These are phyloP conservation scores for Pseudolaguvia tuberculata DNA, from an alignment of 2,113 vertebrate genomes.

Conservation along the genomic window DNA sequence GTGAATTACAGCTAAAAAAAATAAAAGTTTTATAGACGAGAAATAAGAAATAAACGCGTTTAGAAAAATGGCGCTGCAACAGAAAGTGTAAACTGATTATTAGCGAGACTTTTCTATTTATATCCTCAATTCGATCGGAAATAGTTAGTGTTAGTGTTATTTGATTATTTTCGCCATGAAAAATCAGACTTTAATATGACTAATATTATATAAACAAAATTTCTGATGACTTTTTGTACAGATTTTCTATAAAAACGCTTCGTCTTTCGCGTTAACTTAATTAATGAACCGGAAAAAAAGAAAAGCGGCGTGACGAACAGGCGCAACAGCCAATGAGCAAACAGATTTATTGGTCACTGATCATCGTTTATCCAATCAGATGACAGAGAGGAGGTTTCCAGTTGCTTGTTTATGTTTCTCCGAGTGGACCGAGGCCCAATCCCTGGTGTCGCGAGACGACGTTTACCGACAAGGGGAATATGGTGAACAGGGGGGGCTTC, in stretches of 20 bases:
- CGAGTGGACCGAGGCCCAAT: constrained; percentile 65
- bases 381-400: constrained; percentile 36
- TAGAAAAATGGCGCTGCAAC: no score
- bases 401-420: constrained; percentile 58
- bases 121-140: no score
- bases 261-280: constrained; percentile 66
- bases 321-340: constrained; percentile 57
- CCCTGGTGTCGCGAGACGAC: constrained; percentile 60
- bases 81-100: no score
- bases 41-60: no score
- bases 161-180: not conserved
- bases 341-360: constrained; percentile 46
- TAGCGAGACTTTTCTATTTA: no score
- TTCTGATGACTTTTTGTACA: no score
- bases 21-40: no score
- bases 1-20: no score
- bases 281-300: no score
- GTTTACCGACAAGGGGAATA: constrained; percentile 51
- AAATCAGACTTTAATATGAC: no score
- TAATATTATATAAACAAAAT: no score
- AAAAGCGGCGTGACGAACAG: constrained; percentile 57
- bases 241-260: constrained; percentile 33
- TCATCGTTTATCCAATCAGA: constrained; percentile 57
- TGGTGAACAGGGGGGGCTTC: constrained; percentile 28
- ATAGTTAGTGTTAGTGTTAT: no score